These are phyloP conservation scores for Drosophila yooni DNA, from an alignment of 2,888 invertebrate genomes.

Conservation along the genomic window DNA sequence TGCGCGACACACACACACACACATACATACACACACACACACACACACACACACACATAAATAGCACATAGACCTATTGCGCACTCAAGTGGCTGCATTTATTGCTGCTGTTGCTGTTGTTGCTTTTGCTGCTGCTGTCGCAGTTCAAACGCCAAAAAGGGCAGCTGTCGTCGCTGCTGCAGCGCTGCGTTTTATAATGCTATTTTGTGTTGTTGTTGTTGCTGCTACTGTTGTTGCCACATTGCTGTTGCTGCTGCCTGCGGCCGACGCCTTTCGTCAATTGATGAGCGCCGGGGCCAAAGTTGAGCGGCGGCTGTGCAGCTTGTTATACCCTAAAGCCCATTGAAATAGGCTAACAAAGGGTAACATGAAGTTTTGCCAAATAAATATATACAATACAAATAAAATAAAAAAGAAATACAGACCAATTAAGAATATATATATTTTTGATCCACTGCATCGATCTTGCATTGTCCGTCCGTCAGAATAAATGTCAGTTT, in stretches of 20 bases:
- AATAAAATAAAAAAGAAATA: background rate
- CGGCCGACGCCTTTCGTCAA: slow-evolving; percentile 48
- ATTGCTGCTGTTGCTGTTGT: slow-evolving; percentile 30
- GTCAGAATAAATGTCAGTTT: background rate
- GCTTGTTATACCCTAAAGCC: slow-evolving; percentile 12
- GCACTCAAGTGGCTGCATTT: slow-evolving; percentile 74
- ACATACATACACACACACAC: slow-evolving; percentile 17
- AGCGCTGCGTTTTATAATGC: slow-evolving; percentile 45
- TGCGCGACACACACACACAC: slow-evolving; percentile 46
- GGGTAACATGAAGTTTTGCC: background rate
- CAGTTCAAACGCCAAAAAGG: slow-evolving; percentile 59
- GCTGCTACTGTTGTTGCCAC: slow-evolving; percentile 33
- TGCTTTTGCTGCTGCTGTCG: slow-evolving; percentile 45
- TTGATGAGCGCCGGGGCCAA: slow-evolving; percentile 51
- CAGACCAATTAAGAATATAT: background rate
- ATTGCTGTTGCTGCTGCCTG: slow-evolving; percentile 12
- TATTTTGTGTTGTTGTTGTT: slow-evolving; percentile 25
- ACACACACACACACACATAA: slow-evolving; percentile 31
- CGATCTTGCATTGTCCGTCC: background rate
- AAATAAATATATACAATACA: background rate
- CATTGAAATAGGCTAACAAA: background rate
- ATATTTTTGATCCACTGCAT: background rate
- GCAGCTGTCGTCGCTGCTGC: slow-evolving; percentile 39
- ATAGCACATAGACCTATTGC: slow-evolving; percentile 40
- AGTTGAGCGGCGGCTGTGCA: slow-evolving; percentile 44